phyloP scores from a whole-genome alignment of 1,140 invertebrate species.

The Pseudomyrmex sp. region DNA sequence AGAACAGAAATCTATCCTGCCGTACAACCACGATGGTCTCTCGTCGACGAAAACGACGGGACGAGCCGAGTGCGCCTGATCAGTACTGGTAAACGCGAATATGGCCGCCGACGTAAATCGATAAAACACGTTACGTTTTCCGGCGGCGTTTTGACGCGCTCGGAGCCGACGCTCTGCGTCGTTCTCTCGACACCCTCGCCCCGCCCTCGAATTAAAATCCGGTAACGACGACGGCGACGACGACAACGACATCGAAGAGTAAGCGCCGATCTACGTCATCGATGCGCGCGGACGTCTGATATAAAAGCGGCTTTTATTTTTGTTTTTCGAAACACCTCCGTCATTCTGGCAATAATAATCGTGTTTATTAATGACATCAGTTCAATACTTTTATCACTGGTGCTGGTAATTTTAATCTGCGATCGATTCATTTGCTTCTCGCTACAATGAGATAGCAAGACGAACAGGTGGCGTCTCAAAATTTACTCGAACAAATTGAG shows the following conservation, averaged over 20 bases:
- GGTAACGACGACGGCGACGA: background rate
- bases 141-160: constrained; percentile 67
- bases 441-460: background rate
- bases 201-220: constrained; percentile 7
- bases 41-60: constrained; percentile 61
- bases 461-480: background rate
- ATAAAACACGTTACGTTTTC: constrained; percentile 83
- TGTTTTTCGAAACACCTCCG: background rate
- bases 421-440: background rate
- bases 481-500: background rate
- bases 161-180: constrained; percentile 72
- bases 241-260: constrained; percentile 42
- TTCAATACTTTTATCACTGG: background rate
- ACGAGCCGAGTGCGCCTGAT: constrained; percentile 82
- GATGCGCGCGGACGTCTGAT: constrained; percentile 27
- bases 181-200: constrained; percentile 42
- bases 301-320: background rate
- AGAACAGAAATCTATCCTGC: constrained; percentile 30
- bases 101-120: constrained; percentile 82
- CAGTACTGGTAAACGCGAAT: constrained; percentile 72
- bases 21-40: constrained; percentile 23
- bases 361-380: background rate
- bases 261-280: constrained; percentile 56
- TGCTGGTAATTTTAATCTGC: constrained; percentile 12
- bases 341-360: background rate